Conservation (phyloP, 2,113 vertebrate species). For the Macroglossus sobrinus region DNA sequence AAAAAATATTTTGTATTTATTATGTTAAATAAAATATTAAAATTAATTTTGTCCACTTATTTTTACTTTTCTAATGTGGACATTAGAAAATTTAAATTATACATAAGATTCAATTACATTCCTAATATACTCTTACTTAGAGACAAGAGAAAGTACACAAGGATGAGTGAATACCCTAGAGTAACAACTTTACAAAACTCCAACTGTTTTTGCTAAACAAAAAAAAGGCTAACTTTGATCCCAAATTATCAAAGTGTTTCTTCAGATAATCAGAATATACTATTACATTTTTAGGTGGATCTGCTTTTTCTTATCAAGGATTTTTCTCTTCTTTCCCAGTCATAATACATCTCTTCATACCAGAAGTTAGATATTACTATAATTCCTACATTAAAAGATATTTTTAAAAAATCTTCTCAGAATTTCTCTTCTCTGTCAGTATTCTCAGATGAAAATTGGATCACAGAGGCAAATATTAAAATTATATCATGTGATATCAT, state of each 20-base stretch:
- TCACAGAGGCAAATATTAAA: not conserved
- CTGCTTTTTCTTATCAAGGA: not conserved
- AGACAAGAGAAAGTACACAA: not conserved
- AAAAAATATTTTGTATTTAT: not conserved
- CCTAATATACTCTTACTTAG: not conserved
- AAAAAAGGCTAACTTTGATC: not conserved
- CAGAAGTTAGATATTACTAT: not conserved
- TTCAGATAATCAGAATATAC: not conserved
- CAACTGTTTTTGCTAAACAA: not conserved
- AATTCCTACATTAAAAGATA: not conserved
- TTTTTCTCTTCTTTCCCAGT: not conserved
- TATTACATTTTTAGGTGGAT: not conserved
- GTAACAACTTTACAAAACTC: not conserved
- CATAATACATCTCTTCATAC: not conserved
- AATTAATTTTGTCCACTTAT: not conserved
- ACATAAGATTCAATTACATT: not conserved
- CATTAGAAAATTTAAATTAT: not conserved
- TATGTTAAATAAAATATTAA: not conserved
- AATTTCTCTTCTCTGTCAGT: not conserved
- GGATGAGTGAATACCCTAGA: accelerated
- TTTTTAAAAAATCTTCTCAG: not conserved
- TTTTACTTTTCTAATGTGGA: not conserved
- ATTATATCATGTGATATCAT: not conserved
- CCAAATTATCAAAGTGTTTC: not conserved
- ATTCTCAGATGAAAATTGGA: not conserved